Evolutionary conservation across 2,888 invertebrate genomes (phyloP), one percentile per base, ranked within the genome.

Genomic region (Hydrotaea diabolus): DNA sequence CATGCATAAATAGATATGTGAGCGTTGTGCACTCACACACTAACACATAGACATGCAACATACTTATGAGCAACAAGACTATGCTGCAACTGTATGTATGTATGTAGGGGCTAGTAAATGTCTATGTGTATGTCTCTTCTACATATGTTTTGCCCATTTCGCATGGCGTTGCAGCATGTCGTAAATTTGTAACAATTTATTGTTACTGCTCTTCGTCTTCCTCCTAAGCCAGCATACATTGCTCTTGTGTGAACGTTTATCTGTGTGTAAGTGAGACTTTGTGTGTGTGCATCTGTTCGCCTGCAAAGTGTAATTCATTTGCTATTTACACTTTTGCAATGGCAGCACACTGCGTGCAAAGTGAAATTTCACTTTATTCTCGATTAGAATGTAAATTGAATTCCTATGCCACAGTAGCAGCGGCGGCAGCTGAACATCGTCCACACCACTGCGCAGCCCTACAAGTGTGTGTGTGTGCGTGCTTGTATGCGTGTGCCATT

Each of bases 121-220:
- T 72, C 8, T 21, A 15, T 53, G 64, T 57, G 73, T 46, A 66
- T 79, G 80, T n/a, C n/a, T n/a, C 82, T 62, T n/a, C 15, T 80
- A 74, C 82, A 83, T 75, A 86, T 85, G 83, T 73, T 85, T 76
- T 83, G 66, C 71, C 59, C 75, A 85, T 75, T 83, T 85, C 69
- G 80, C 66, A 59, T 83, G 73, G 73, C 83, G 83, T 81, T 84
- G 87, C 86, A 83, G 85, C 86, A 87, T 83, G 86, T 86, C 86
- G 86, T 86, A 87, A 87, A 87, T 87, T 87, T 86, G 85, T 84
- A 73, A 75, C 86, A 84, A 87, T 86, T 87, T 87, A 87, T 87
- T 87, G 86, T 82, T 83, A 64, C 85, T 82, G 43, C 71, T 73
- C 78, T 77, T 75, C 75, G 53, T 66, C 73, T 71, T 57, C 39